A percentile compares a stretch with the other conserved stretches of the same genome.
phyloP scores from a whole-genome alignment of 2,113 vertebrate species.

The Tringa solitaria region DNA sequence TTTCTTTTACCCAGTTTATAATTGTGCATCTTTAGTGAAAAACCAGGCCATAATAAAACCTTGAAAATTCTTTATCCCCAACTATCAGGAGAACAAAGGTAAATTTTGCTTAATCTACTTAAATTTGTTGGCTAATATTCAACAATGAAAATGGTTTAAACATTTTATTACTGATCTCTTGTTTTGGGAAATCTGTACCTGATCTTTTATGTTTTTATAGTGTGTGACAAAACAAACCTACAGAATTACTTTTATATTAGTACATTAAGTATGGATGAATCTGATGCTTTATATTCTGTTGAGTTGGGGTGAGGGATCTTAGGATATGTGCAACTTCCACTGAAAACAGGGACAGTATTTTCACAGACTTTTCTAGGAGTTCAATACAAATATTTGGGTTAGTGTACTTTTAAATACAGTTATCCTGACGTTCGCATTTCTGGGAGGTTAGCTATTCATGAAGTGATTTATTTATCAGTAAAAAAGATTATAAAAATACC shows the following conservation, averaged over 20 bases:
- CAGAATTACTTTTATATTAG: neutral
- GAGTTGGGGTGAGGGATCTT: neutral
- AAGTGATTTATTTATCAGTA: neutral
- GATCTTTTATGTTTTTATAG: neutral
- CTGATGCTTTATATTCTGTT: neutral
- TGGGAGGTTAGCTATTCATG: neutral
- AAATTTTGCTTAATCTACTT: neutral
- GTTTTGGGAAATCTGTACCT: neutral
- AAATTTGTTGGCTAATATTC: neutral
- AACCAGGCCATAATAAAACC: neutral
- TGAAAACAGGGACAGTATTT: neutral
- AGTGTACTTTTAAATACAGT: neutral
- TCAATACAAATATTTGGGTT: neutral
- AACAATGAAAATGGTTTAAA: neutral
- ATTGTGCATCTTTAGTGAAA: neutral
- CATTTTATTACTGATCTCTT: neutral
- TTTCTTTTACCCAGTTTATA: neutral
- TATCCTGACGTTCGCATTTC: neutral
- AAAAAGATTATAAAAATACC: neutral
- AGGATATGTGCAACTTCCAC: neutral
- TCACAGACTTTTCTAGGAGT: neutral
- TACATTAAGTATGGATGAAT: neutral
- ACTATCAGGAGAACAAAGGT: neutral
- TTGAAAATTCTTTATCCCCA: neutral
- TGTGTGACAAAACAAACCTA: neutral